Evolutionary conservation across 2,113 vertebrate genomes (phyloP).

Genomic region (Strix uralensis): DNA sequence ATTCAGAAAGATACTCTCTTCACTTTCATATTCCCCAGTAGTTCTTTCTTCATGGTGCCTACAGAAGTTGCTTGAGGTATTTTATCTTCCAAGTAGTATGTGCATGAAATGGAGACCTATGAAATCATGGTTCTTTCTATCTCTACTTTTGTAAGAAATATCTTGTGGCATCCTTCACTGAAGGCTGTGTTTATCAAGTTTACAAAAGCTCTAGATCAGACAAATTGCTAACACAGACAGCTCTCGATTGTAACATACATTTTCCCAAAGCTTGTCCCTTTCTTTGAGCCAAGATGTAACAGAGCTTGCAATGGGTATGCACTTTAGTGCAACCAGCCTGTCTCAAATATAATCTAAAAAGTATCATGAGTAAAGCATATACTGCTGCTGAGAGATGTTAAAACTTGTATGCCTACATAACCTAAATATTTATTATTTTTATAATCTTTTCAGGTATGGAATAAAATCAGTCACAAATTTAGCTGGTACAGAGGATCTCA

Average conservation of each 20-base stretch:
- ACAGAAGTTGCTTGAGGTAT: background rate
- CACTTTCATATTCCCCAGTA: background rate
- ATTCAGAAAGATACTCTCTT: background rate
- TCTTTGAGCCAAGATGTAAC: background rate
- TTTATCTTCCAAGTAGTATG: background rate
- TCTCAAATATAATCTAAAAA: background rate
- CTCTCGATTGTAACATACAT: background rate
- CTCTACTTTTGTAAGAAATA: background rate
- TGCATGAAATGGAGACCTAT: background rate
- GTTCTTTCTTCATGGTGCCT: background rate
- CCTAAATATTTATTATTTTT: background rate
- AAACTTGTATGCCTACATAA: background rate
- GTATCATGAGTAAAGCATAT: fast-evolving
- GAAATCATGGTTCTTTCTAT: background rate
- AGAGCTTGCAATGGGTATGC: background rate
- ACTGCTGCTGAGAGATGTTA: background rate
- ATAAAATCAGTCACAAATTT: background rate
- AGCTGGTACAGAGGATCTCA: background rate
- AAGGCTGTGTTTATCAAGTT: background rate
- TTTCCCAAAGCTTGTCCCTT: background rate
- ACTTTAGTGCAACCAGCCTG: background rate
- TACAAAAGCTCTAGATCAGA: background rate
- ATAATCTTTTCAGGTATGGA: background rate
- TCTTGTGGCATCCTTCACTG: background rate
- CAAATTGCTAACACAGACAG: background rate